Evolutionary conservation across 1,140 invertebrate genomes (phyloP).

Genomic region (Drosophila pruinosa): DNA sequence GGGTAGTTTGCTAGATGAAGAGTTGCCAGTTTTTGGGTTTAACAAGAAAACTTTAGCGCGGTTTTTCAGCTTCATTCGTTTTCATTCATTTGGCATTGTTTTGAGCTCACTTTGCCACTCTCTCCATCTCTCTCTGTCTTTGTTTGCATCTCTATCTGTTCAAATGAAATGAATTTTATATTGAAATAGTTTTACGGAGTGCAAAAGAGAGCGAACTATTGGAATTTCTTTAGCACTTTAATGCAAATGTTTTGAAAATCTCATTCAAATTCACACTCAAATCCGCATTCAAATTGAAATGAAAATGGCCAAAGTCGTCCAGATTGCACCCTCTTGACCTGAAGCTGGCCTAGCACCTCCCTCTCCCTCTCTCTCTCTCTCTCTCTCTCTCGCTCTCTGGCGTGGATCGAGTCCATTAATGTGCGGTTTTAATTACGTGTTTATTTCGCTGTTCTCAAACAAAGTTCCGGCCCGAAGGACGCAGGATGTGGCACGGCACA

Average conservation of each 20-base stretch:
- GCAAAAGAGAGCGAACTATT: conserved; percentile 39
- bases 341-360: background rate
- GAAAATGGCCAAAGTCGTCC: conserved; percentile 19
- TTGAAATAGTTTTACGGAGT: conserved; percentile 69
- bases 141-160: conserved; percentile 31
- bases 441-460: conserved; percentile 59
- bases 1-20: conserved; percentile 18
- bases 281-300: conserved; percentile 23
- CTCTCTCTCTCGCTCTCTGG: background rate
- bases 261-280: conserved; percentile 23
- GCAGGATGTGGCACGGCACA: background rate
- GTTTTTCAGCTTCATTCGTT: conserved; percentile 64
- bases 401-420: conserved; percentile 61
- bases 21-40: conserved; percentile 43
- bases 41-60: conserved; percentile 66
- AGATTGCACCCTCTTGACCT: background rate
- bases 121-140: background rate
- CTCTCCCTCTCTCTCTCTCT: background rate
- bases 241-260: conserved; percentile 35
- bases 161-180: conserved; percentile 79
- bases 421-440: conserved; percentile 76
- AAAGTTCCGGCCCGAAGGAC: conserved; percentile 41
- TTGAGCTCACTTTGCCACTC: conserved; percentile 1
- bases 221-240: conserved; percentile 31
- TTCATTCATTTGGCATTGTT: conserved; percentile 59